Evolutionary conservation across 2,797 vertebrate genomes (phyloP).

Genomic region (Oreochromis grahami): DNA sequence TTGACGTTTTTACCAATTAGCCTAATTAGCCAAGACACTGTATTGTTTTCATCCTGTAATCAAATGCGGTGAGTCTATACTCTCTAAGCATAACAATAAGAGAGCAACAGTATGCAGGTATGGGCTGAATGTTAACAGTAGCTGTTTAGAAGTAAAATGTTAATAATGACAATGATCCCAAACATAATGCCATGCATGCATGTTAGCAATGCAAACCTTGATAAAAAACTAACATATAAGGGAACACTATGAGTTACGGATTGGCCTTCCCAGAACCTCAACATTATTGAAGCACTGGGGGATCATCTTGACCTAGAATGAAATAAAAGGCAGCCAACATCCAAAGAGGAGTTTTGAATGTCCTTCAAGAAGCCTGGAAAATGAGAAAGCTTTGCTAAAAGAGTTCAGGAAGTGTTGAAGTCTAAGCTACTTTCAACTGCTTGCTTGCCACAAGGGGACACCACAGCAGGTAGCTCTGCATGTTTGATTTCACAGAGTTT

Average conservation of each 20-base stretch:
- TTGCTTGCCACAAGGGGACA: not conserved
- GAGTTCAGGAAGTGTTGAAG: not conserved
- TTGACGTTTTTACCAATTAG: not conserved
- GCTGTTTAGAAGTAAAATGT: not conserved
- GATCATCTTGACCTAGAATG: not conserved
- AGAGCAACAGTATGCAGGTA: not conserved
- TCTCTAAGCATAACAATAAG: not conserved
- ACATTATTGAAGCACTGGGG: not conserved
- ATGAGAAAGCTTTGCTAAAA: not conserved
- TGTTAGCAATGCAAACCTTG: not conserved
- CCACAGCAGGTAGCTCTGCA: not conserved
- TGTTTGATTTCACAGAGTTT: not conserved
- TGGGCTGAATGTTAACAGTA: not conserved
- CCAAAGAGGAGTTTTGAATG: not conserved
- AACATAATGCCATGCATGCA: not conserved
- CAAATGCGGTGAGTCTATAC: not conserved
- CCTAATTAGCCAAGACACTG: not conserved
- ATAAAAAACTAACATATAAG: not conserved
- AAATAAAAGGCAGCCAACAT: not conserved
- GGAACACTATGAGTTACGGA: not conserved
- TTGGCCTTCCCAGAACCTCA: not conserved
- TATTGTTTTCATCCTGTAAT: not conserved
- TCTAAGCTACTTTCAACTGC: not conserved
- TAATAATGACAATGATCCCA: not conserved
- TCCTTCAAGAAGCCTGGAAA: not conserved